Conservation (phyloP, 1,140 invertebrate species). For the Solenopsis invicta region DNA sequence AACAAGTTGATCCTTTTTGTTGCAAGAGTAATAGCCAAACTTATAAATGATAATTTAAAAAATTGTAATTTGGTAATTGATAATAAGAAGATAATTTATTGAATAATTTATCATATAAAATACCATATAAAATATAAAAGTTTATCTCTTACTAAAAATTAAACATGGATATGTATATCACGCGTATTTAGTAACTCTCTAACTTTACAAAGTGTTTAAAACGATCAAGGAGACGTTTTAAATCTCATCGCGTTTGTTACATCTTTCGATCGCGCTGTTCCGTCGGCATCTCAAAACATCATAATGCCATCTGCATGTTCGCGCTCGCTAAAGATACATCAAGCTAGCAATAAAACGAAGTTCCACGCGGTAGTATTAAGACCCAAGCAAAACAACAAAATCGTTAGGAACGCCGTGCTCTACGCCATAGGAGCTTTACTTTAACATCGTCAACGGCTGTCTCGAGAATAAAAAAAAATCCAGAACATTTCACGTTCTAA, state of each 20-base stretch:
- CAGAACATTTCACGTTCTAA: conserved; percentile 6
- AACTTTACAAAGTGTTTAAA: neutral
- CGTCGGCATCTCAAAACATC: conserved; percentile 15
- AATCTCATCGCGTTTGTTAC: neutral
- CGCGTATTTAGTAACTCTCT: neutral
- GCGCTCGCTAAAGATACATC: conserved; percentile 16
- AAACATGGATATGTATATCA: neutral
- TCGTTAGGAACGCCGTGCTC: neutral
- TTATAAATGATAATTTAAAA: neutral
- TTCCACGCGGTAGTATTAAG: conserved; percentile 9
- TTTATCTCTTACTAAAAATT: neutral
- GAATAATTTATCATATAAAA: neutral
- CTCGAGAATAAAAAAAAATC: conserved; percentile 42
- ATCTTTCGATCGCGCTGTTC: neutral
- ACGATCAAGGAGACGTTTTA: neutral
- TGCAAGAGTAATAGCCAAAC: neutral
- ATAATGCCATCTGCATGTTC: neutral
- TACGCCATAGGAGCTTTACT: neutral
- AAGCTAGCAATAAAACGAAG: conserved; percentile 4
- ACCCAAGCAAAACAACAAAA: conserved; percentile 20
- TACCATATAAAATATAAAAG: neutral
- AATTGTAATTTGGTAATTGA: neutral
- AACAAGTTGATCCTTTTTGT: neutral
- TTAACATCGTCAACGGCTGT: conserved; percentile 15
- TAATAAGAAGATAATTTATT: conserved; percentile 3